Evolutionary conservation across 2,113 vertebrate species (phyloP).

Genomic region (Axis porcinus): DNA sequence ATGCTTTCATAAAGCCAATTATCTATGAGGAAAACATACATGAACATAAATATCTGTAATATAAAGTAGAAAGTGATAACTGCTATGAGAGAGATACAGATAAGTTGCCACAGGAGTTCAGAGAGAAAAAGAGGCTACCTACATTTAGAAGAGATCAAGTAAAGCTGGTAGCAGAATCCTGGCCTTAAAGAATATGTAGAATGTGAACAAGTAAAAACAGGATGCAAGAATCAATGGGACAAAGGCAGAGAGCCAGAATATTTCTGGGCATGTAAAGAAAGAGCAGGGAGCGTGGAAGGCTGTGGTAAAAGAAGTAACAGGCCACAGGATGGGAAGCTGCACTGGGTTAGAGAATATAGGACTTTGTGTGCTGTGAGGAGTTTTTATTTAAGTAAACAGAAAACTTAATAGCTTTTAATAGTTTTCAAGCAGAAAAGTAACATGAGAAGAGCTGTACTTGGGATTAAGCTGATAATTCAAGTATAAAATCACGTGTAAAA

Average conservation of each 20-base stretch:
- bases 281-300: neutral
- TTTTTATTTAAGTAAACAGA: neutral
- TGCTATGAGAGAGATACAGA: neutral
- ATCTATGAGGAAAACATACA: neutral
- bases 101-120: neutral
- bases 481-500: constrained; percentile 21
- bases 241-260: neutral
- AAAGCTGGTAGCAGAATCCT: neutral
- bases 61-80: neutral
- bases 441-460: neutral
- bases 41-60: neutral
- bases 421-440: neutral
- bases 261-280: neutral
- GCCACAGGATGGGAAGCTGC: neutral
- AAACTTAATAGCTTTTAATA: neutral
- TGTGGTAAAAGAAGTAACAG: neutral
- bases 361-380: neutral
- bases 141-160: neutral
- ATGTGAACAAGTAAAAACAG: neutral
- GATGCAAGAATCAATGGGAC: neutral
- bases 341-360: neutral
- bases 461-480: constrained; percentile 9
- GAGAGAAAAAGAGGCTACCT: neutral
- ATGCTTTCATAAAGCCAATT: neutral
- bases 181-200: neutral